phyloP scores from a whole-genome alignment of 2,113 vertebrate genomes.

The Dendrocopos noguchii region DNA sequence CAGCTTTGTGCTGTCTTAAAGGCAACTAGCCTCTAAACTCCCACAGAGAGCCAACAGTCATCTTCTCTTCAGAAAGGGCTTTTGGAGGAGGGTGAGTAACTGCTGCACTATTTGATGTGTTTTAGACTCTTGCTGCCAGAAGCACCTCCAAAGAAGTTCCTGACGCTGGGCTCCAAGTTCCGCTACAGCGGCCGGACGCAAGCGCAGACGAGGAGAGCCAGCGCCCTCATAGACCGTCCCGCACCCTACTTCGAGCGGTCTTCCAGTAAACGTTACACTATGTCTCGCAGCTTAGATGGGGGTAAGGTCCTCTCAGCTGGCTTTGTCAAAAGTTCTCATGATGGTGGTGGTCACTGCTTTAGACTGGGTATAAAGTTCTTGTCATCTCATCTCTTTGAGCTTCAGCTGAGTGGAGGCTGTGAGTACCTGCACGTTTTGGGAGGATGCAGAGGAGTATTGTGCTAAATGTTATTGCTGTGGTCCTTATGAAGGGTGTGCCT shows the following conservation, averaged over 20 bases:
- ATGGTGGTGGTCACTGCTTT: not conserved
- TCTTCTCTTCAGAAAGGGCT: not conserved
- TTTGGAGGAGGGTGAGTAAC: not conserved
- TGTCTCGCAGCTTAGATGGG: slow-evolving; percentile 94
- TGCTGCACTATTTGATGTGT: not conserved
- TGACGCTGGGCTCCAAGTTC: slow-evolving; percentile 95
- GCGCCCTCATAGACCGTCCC: slow-evolving; percentile 89
- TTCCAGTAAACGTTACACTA: slow-evolving; percentile 93
- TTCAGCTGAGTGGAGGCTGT: not conserved
- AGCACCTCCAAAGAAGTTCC: slow-evolving; percentile 95
- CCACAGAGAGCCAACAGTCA: not conserved
- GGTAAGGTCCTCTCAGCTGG: slow-evolving; percentile 73
- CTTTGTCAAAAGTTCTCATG: not conserved
- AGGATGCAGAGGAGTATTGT: not conserved
- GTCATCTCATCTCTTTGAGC: not conserved
- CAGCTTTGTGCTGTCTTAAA: no score
- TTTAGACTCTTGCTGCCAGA: slow-evolving; percentile 92
- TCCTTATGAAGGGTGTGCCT: not conserved
- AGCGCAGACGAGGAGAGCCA: slow-evolving; percentile 92
- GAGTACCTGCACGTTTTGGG: not conserved
- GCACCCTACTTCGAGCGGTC: slow-evolving; percentile 93
- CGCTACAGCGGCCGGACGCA: slow-evolving; percentile 96
- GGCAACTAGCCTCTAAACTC: no score
- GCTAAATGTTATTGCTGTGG: not conserved
- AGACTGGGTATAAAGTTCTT: not conserved